Base-by-base conservation (phyloP, 2,888 invertebrate genomes). In the Metacarcinus magister region DNA sequence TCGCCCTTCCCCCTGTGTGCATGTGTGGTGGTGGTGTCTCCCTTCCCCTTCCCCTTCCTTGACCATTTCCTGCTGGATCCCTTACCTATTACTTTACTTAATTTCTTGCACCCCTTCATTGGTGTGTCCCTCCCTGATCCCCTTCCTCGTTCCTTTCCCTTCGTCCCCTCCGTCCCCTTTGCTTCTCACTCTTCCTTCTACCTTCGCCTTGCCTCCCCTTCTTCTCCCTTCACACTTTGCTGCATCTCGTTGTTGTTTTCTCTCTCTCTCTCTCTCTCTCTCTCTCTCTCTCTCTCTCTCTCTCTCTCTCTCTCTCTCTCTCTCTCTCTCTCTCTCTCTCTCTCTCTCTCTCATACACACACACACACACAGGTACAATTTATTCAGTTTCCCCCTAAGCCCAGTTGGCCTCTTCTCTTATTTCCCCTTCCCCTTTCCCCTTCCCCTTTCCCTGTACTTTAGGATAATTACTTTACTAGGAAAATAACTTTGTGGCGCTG, bases 391-490 rank as follows among this genome's bases (percentile, higher is more conserved):
- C 8, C 54, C 54, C 10, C 54, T 10, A 54, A 13, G 54, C 16
- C 54, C 54, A 54, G 54, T 54, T 54, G 1, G 54, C 23, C 67
- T n/a, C 23, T 67, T 16, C 16, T 16, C 60, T 60, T 60, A 7
- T 16, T 16, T 67, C 28, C 28, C 75, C 28, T 10, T 75, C 5
- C 10, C 4, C 28, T 28, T 10, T 32, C 82, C 82, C 32, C 13
- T 82, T 82, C 82, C 32, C 82, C 82, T 23, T 10, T 32, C 48
- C 92, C 48, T 32, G 13, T 48, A 54, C 54, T 46, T 92, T 48
- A n/a, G 32, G 92, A 92, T 92, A 92, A 91, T 92, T 92, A 54
- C 92, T 46, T 91, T 54, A 54, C 92, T 43, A 28, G 54, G 54
- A 54, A 43, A 92, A 48, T 92, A 92, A 28, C 48, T 92, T 92